These are phyloP conservation scores for Rhynchotus rufescens DNA, from an alignment of 2,797 vertebrate species.

Conservation along the genomic window DNA sequence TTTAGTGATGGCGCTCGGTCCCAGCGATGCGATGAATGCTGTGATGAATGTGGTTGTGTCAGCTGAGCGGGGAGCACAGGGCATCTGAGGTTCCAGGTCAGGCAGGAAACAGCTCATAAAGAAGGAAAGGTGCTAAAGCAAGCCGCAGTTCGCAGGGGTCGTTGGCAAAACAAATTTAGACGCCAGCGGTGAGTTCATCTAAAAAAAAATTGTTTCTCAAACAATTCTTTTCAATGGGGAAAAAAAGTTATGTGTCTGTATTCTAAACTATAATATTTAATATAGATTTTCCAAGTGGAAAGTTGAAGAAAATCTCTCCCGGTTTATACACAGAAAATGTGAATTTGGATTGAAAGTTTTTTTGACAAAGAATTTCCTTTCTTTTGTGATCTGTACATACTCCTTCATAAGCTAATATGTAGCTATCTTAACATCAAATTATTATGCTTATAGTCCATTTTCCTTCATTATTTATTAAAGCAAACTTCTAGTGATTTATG, in stretches of 20 bases:
- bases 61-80: rapidly evolving
- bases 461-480: constrained; percentile 22
- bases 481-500: not conserved
- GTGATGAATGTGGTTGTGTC: rapidly evolving
- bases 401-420: not conserved
- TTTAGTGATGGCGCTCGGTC: not conserved
- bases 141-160: not conserved
- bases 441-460: not conserved
- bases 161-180: not conserved
- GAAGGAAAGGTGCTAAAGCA: not conserved
- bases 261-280: rapidly evolving
- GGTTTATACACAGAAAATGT: not conserved
- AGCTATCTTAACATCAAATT: constrained; percentile 8
- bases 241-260: rapidly evolving
- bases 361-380: not conserved
- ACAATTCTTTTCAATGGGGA: not conserved
- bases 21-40: not conserved
- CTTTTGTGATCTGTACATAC: not conserved
- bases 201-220: not conserved
- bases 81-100: not conserved
- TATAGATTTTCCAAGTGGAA: not conserved
- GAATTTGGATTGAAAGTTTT: not conserved
- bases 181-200: not conserved
- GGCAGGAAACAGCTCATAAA: not conserved
- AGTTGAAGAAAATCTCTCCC: not conserved